Evolutionary conservation across 2,113 vertebrate genomes (phyloP).

Genomic region (Vidua macroura): DNA sequence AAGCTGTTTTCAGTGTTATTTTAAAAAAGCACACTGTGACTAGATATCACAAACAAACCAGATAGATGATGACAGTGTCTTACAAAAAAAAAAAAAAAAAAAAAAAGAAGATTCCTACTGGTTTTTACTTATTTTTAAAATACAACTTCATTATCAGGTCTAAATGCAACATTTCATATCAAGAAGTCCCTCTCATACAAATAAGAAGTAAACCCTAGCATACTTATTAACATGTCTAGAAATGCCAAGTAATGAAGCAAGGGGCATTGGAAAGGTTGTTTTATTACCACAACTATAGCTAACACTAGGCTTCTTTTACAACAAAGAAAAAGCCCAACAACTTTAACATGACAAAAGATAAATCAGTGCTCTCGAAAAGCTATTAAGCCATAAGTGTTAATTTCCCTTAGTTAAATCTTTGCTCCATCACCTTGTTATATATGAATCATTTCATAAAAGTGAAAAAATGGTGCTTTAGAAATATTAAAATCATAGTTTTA

Average conservation of each 20-base stretch:
- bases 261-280: not conserved
- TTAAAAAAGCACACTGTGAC: not conserved
- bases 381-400: slow-evolving; percentile 70
- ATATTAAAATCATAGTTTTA: slow-evolving; percentile 34
- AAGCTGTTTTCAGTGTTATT: not conserved
- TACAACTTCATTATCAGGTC: not conserved
- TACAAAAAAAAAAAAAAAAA: not conserved
- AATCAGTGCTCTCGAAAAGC: slow-evolving; percentile 58
- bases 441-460: slow-evolving; percentile 58
- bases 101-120: not conserved
- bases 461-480: slow-evolving; percentile 49
- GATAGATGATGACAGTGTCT: not conserved
- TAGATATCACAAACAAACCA: not conserved
- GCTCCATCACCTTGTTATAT: slow-evolving; percentile 59
- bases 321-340: slow-evolving; percentile 59
- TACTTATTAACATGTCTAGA: not conserved
- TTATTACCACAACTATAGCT: not conserved
- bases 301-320: slow-evolving; percentile 17
- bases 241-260: slow-evolving; percentile 3
- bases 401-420: slow-evolving; percentile 72
- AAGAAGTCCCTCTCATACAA: not conserved
- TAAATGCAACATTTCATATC: not conserved
- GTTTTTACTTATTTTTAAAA: not conserved
- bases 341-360: slow-evolving; percentile 68
- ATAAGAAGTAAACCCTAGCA: not conserved